Base-by-base conservation (phyloP, 2,888 invertebrate genomes). In the Eristalis arbustorum region DNA sequence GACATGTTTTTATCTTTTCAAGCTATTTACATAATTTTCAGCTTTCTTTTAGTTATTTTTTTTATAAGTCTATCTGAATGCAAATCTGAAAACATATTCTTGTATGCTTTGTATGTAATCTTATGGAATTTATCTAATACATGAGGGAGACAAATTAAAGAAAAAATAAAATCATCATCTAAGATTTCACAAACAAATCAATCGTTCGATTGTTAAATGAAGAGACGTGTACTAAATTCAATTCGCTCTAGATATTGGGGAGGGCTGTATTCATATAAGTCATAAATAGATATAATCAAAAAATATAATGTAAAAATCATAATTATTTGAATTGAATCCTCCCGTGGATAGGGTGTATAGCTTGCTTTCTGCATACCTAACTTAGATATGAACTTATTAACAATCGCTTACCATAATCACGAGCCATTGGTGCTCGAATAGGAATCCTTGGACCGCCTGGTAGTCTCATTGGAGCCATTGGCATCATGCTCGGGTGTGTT, bases 351-450 rank as follows among this genome's bases (percentile, higher is more conserved):
- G 69, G 69, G 40, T 31, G 5, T 14, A 59, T 59, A 25, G 59
- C 25, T 59, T 71, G 42, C 72, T 83, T 69, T 79, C 49, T 76
- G 79, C 42, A 72, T 75, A 84, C 71, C 75, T 80, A 80, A 11
- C 34, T 76, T 79, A 67, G n/a, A 10, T 22, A 49, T 0, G 18
- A 66, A 66, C 76, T 81, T 81, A 80, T 72, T 62, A 14, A 75
- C 87, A 76, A 74, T 63, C 88, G 96, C 97, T 96, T 95, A 97
- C 98, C 97, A 94, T 97, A 98, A 93, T 98, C 97, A 90, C 97
- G 97, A 91, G 97, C 91, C 95, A 97, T 95, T 88, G 96, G 95
- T 91, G 95, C 92, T 89, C 93, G 91, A 89, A 93, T 89, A 89
- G 93, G 92, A 90, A 93, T 91, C 89, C 93, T 91, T 88, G 92